Evolutionary conservation across 2,888 invertebrate genomes (phyloP).

Genomic region (Tricholauxania praeusta): DNA sequence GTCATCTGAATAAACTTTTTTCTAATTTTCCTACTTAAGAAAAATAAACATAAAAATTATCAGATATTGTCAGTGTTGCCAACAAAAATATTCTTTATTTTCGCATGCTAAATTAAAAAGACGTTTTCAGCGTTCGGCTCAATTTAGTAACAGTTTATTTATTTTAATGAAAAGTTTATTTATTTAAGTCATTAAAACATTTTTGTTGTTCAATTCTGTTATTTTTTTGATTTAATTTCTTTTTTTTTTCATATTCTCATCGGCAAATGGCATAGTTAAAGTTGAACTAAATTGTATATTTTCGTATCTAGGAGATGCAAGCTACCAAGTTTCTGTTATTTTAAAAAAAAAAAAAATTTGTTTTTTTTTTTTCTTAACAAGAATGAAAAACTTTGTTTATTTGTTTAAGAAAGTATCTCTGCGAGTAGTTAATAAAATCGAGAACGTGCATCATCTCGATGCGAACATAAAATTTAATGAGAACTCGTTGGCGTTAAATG

Average conservation of each 20-base stretch:
- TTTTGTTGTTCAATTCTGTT: slow-evolving; percentile 8
- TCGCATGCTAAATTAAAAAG: not conserved
- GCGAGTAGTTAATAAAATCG: slow-evolving; percentile 47
- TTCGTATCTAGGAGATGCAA: too few relatives aligned
- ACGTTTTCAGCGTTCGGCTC: slow-evolving; percentile 22
- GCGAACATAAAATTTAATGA: slow-evolving; percentile 27
- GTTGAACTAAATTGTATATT: too few relatives aligned
- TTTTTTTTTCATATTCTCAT: not conserved
- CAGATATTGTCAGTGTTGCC: too few relatives aligned
- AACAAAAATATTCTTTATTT: too few relatives aligned
- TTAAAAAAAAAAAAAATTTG: not conserved
- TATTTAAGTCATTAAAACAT: slow-evolving; percentile 33
- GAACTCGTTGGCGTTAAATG: slow-evolving; percentile 18
- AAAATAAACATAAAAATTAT: too few relatives aligned
- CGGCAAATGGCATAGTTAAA: too few relatives aligned
- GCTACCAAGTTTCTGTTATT: not conserved
- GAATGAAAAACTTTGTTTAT: slow-evolving; percentile 30
- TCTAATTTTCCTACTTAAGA: too few relatives aligned
- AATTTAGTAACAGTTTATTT: slow-evolving; percentile 34
- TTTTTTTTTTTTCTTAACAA: not conserved
- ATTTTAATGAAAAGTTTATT: slow-evolving; percentile 30
- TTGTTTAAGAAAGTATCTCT: slow-evolving; percentile 45
- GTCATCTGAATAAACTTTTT: too few relatives aligned
- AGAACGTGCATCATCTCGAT: slow-evolving; percentile 46
- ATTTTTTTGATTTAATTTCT: too few relatives aligned